Conservation (phyloP, 1,140 invertebrate species). For the Drosophila micromelanica region DNA sequence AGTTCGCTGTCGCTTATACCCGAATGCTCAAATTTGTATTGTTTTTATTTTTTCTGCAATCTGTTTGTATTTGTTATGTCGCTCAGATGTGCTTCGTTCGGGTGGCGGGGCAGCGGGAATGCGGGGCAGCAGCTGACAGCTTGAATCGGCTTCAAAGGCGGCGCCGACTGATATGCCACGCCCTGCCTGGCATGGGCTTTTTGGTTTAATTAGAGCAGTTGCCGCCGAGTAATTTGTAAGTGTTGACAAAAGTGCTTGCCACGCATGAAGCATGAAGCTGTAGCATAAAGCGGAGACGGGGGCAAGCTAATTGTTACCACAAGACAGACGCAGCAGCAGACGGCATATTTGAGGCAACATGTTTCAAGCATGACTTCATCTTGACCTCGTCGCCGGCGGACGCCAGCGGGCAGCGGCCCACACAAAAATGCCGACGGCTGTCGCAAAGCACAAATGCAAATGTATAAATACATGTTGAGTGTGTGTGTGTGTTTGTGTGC, state of each 20-base stretch:
- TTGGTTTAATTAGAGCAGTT: constrained; percentile 71
- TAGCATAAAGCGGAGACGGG: too few relatives aligned
- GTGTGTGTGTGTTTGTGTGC: constrained; percentile 5
- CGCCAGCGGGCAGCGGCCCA: constrained; percentile 29
- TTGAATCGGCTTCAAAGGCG: constrained; percentile 78
- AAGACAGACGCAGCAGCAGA: background rate
- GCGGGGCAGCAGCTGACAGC: constrained; percentile 66
- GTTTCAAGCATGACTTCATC: constrained; percentile 76
- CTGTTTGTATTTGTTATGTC: constrained; percentile 80
- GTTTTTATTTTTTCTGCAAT: constrained; percentile 63
- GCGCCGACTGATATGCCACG: constrained; percentile 72
- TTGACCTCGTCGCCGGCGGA: constrained; percentile 65
- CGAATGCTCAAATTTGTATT: too few relatives aligned
- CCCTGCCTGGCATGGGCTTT: constrained; percentile 46
- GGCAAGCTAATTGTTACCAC: constrained; percentile 55
- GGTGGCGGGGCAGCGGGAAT: background rate
- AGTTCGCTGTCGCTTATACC: too few relatives aligned
- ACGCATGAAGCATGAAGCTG: constrained; percentile 5
- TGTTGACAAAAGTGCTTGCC: constrained; percentile 68
- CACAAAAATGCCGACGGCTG: constrained; percentile 8
- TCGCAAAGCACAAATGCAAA: too few relatives aligned
- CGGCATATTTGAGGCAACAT: constrained; percentile 36
- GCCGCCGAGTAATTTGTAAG: constrained; percentile 49
- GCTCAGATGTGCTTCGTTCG: constrained; percentile 44
- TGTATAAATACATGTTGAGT: background rate